Evolutionary conservation across 2,888 invertebrate genomes (phyloP).

Genomic region (Chrysolina americana): DNA sequence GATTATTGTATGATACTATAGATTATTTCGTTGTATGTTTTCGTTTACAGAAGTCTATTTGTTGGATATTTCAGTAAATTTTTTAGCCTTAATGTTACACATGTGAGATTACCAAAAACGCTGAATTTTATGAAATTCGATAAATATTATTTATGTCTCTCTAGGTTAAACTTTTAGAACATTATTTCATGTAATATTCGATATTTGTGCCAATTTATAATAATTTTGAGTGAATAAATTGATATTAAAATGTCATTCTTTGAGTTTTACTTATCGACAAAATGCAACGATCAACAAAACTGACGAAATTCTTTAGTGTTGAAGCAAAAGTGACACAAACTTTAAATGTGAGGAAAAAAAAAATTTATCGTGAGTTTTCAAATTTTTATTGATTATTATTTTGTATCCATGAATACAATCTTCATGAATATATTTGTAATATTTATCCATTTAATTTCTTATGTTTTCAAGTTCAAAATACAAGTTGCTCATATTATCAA

Average conservation of each 20-base stretch:
- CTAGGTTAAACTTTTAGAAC: constrained; percentile 46
- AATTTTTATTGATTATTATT: too few relatives aligned
- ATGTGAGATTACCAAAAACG: constrained; percentile 51
- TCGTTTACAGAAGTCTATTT: constrained; percentile 46
- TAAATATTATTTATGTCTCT: constrained; percentile 39
- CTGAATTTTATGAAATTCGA: constrained; percentile 35
- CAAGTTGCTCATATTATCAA: too few relatives aligned
- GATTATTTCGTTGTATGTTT: constrained; percentile 47
- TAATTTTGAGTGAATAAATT: constrained; percentile 59
- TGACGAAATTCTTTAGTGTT: not conserved
- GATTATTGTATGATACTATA: constrained; percentile 49
- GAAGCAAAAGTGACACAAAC: not conserved
- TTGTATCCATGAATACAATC: too few relatives aligned
- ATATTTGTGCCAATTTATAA: constrained; percentile 61
- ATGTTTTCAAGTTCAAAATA: too few relatives aligned
- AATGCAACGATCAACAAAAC: constrained; percentile 50
- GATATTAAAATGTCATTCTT: constrained; percentile 47
- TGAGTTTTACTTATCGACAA: constrained; percentile 49
- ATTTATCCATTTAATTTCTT: too few relatives aligned
- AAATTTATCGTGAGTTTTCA: too few relatives aligned
- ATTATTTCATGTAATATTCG: constrained; percentile 51
- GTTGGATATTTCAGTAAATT: constrained; percentile 48
- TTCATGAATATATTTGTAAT: too few relatives aligned
- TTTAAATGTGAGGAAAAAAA: too few relatives aligned
- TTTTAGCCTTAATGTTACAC: constrained; percentile 44